phyloP scores from a whole-genome alignment of 35 echinoderm and acorn worm species.

The Heliocidaris tuberculata region DNA sequence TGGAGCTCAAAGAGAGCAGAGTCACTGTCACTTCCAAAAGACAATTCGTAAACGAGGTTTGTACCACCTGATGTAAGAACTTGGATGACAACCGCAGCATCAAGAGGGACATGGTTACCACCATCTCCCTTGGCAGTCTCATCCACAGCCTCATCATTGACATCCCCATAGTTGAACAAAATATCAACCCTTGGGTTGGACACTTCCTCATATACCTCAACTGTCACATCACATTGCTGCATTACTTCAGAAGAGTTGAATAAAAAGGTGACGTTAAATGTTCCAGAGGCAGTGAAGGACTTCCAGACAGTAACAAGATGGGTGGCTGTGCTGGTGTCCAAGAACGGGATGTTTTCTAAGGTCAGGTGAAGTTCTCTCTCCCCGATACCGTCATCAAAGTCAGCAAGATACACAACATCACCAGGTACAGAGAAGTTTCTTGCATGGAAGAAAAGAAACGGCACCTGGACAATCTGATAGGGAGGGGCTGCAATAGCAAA shows the following conservation, averaged over 20 bases:
- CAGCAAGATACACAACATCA: neutral
- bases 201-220: neutral
- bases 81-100: neutral
- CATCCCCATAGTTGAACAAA: neutral
- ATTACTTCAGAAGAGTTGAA: neutral
- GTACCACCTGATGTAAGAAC: neutral
- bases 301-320: slow-evolving; percentile 39
- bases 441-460: neutral
- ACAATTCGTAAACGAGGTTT: slow-evolving; percentile 6
- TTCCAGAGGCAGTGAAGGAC: neutral
- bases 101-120: neutral
- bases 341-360: neutral
- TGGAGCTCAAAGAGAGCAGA: neutral
- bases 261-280: neutral
- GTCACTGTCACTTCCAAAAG: neutral
- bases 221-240: neutral
- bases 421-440: neutral
- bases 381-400: slow-evolving; percentile 30
- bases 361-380: neutral
- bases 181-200: neutral
- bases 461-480: neutral
- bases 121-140: neutral
- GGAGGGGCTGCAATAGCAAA: slow-evolving; percentile 4
- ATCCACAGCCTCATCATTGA: neutral
- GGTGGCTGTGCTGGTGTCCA: neutral